Evolutionary conservation across 2,888 invertebrate genomes (phyloP).

Genomic region (Hypena proboscidalis): DNA sequence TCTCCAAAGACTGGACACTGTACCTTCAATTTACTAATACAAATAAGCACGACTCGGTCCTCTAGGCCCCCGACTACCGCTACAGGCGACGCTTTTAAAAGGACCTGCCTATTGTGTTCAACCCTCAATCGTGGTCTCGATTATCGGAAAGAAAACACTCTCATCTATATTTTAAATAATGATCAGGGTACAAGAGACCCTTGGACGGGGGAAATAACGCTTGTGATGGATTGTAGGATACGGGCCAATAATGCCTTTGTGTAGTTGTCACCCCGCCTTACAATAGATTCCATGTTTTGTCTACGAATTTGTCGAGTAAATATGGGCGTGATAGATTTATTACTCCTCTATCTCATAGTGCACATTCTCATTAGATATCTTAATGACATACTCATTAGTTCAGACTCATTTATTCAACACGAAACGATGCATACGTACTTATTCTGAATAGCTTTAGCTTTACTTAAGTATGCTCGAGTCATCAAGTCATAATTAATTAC

Average conservation of each 20-base stretch:
- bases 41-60: conserved; percentile 71
- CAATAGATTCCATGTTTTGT: conserved; percentile 33
- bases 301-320: conserved; percentile 2
- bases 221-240: conserved; percentile 78
- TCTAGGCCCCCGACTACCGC: conserved; percentile 59
- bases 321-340: conserved; percentile 16
- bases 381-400: too few species aligned
- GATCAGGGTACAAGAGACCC: conserved; percentile 68
- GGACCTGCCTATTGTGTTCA: conserved; percentile 70
- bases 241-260: conserved; percentile 72
- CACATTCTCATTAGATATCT: too few species aligned
- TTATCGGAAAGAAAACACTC: conserved; percentile 85
- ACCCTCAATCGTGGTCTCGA: conserved; percentile 82
- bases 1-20: conserved; percentile 72
- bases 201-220: conserved; percentile 63
- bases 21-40: conserved; percentile 83
- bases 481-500: conserved; percentile 15
- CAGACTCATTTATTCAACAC: too few species aligned
- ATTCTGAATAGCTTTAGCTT: too few species aligned
- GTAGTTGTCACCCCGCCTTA: conserved; percentile 61
- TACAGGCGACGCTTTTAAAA: conserved; percentile 74
- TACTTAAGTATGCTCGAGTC: too few species aligned
- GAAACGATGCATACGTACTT: too few species aligned
- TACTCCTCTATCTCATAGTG: not conserved
- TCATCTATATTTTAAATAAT: conserved; percentile 85